These are phyloP conservation scores for Brachionus calyciflorus DNA, from an alignment of 1,140 invertebrate genomes.

Conservation along the genomic window DNA sequence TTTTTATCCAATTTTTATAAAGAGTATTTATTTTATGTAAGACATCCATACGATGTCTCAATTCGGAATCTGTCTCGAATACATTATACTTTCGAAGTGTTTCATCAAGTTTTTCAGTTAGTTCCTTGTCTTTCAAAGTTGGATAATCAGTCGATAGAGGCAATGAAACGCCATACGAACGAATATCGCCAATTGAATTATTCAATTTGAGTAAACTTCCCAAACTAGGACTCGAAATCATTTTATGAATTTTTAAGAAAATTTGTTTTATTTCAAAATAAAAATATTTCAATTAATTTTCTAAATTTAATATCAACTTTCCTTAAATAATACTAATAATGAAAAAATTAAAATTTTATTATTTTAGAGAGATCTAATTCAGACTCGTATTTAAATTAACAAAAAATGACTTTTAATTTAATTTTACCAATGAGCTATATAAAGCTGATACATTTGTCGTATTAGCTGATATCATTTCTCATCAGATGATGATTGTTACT, in stretches of 20 bases:
- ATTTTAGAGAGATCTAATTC: too few species aligned
- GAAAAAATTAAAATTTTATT: too few species aligned
- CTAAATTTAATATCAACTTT: too few species aligned
- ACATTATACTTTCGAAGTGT: constrained; percentile 80
- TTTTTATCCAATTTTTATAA: constrained; percentile 85
- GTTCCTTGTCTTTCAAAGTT: constrained; percentile 76
- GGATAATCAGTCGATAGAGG: constrained; percentile 67
- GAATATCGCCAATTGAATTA: background rate
- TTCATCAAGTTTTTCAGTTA: constrained; percentile 78
- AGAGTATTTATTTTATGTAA: constrained; percentile 77
- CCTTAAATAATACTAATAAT: too few species aligned
- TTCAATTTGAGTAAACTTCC: constrained; percentile 1
- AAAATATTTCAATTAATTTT: too few species aligned
- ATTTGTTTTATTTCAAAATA: too few species aligned
- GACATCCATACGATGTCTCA: constrained; percentile 75
- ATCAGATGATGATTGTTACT: too few species aligned
- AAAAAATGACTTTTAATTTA: too few species aligned
- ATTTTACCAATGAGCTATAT: too few species aligned
- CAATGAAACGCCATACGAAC: constrained; percentile 18
- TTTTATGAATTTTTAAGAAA: background rate
- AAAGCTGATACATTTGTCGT: too few species aligned
- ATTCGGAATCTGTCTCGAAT: constrained; percentile 83
- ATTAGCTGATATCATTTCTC: too few species aligned
- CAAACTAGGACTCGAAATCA: background rate
- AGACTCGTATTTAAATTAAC: too few species aligned